Conservation (phyloP, 2,888 invertebrate species). For the Sialis fuliginosa region DNA sequence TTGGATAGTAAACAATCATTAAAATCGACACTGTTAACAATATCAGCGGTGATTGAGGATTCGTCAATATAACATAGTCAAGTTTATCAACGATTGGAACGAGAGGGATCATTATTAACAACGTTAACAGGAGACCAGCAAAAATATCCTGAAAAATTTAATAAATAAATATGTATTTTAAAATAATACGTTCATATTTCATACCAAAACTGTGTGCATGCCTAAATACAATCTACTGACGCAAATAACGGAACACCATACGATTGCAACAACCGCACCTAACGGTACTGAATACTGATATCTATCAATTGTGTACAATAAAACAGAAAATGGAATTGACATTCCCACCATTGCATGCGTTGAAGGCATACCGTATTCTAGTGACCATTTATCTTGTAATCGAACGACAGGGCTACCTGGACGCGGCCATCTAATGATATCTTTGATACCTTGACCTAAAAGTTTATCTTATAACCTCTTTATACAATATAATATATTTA, state of each 20-base stretch:
- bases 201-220: slow-evolving; percentile 81
- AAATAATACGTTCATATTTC: slow-evolving; percentile 15
- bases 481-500: not conserved
- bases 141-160: slow-evolving; percentile 52
- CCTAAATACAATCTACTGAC: slow-evolving; percentile 77
- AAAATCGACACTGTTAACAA: slow-evolving; percentile 45
- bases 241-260: slow-evolving; percentile 64
- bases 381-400: slow-evolving; percentile 72
- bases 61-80: slow-evolving; percentile 54
- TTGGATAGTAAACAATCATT: slow-evolving; percentile 62
- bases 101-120: slow-evolving; percentile 47
- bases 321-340: slow-evolving; percentile 70
- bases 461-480: slow-evolving; percentile 7
- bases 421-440: slow-evolving; percentile 71
- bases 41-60: slow-evolving; percentile 41
- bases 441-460: slow-evolving; percentile 73
- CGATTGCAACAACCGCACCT: slow-evolving; percentile 37
- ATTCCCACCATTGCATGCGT: slow-evolving; percentile 87
- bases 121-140: slow-evolving; percentile 54
- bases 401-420: slow-evolving; percentile 71
- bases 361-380: slow-evolving; percentile 91
- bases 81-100: slow-evolving; percentile 57
- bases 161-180: not conserved
- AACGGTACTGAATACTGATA: slow-evolving; percentile 51
- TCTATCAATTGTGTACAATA: slow-evolving; percentile 62